Percentiles rank a stretch among this genome's conserved stretches.
phyloP scores from a whole-genome alignment of 1,140 invertebrate species.

The Tetramorium parvispinum region DNA sequence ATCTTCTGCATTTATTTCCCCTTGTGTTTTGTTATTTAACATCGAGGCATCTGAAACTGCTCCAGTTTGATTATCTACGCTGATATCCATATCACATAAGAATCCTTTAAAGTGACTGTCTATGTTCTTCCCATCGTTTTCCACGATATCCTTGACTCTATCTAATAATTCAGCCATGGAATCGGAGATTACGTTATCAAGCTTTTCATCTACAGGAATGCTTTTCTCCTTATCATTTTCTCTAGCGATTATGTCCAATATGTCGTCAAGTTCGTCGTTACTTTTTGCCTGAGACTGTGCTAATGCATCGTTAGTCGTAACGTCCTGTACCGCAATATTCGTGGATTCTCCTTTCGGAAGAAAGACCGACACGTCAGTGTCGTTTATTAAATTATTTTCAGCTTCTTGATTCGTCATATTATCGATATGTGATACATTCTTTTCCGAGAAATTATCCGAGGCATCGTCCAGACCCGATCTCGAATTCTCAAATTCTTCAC shows the following conservation, averaged over 20 bases:
- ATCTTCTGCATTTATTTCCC: neutral
- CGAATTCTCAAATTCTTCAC: slow-evolving; percentile 30
- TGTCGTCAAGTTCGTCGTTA: slow-evolving; percentile 75
- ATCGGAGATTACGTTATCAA: slow-evolving; percentile 56
- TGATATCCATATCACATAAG: slow-evolving; percentile 18
- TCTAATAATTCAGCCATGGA: slow-evolving; percentile 63
- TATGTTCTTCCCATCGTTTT: slow-evolving; percentile 11
- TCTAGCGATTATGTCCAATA: slow-evolving; percentile 75
- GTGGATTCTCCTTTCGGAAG: slow-evolving; percentile 77
- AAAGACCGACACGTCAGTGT: slow-evolving; percentile 72
- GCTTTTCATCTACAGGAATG: slow-evolving; percentile 36
- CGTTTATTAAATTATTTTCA: slow-evolving; percentile 53
- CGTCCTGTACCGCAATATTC: slow-evolving; percentile 65
- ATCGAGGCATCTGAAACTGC: slow-evolving; percentile 4
- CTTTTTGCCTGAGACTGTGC: slow-evolving; percentile 34
- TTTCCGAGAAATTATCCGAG: slow-evolving; percentile 9
- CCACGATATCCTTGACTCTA: slow-evolving; percentile 57
- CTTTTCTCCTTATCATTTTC: slow-evolving; percentile 63
- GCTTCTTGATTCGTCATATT: slow-evolving; percentile 7
- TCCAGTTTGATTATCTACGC: slow-evolving; percentile 10
- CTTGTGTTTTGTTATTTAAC: slow-evolving; percentile 11
- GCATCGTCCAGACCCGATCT: slow-evolving; percentile 13
- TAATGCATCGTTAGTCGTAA: slow-evolving; percentile 58
- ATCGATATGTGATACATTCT: slow-evolving; percentile 19
- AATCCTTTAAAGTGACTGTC: slow-evolving; percentile 21